These are phyloP conservation scores for Pyralis farinalis DNA, from an alignment of 2,888 invertebrate genomes.

Conservation along the genomic window DNA sequence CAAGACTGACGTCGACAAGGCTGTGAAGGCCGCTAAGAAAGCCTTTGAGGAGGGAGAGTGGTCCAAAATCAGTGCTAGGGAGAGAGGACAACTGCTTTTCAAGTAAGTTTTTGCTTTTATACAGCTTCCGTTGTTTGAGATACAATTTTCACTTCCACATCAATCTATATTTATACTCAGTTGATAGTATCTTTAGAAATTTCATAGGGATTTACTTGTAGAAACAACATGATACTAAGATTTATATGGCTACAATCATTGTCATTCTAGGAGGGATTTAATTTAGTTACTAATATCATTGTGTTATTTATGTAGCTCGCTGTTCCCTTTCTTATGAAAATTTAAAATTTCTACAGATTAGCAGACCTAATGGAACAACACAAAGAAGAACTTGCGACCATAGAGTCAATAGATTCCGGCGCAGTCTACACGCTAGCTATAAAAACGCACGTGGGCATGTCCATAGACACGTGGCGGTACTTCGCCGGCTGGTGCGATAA, in stretches of 20 bases:
- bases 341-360: constrained; percentile 76
- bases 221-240: too few species aligned
- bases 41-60: constrained; percentile 95
- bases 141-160: too few species aligned
- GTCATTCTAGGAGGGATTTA: too few species aligned
- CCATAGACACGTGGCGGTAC: constrained; percentile 97
- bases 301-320: too few species aligned
- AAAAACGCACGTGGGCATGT: constrained; percentile 99
- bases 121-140: too few species aligned
- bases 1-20: constrained; percentile 90
- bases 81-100: constrained; percentile 91
- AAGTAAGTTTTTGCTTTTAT: constrained; percentile 85
- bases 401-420: constrained; percentile 96
- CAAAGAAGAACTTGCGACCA: constrained; percentile 96
- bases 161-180: too few species aligned
- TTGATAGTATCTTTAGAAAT: too few species aligned
- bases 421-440: constrained; percentile 98
- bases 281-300: too few species aligned
- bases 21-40: constrained; percentile 92
- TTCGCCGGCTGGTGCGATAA: constrained; percentile 99
- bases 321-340: too few species aligned
- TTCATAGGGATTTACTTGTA: too few species aligned
- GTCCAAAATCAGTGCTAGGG: constrained; percentile 96
- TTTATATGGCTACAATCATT: too few species aligned
- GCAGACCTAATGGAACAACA: constrained; percentile 97